Evolutionary conservation across 2,113 vertebrate genomes (phyloP).

Genomic region (Syngnathus scovelli): DNA sequence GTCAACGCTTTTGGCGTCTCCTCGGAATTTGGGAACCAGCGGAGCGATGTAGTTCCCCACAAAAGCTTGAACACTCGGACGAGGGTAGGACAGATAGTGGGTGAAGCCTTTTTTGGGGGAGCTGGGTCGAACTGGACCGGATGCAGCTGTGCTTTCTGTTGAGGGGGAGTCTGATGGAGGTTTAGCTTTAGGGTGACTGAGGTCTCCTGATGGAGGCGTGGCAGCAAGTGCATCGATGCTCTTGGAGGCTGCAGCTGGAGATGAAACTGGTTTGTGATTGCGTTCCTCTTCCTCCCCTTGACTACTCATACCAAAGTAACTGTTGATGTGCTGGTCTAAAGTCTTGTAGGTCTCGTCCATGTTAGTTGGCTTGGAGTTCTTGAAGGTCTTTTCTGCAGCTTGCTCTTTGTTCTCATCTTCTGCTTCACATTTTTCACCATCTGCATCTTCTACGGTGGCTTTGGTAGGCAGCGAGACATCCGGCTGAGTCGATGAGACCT

Average conservation of each 20-base stretch:
- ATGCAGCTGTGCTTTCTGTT: conserved; percentile 5
- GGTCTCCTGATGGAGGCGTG: conserved; percentile 14
- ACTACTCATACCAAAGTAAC: conserved; percentile 74
- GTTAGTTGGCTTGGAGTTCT: conserved; percentile 67
- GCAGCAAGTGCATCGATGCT: conserved; percentile 19
- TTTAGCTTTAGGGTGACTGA: not conserved
- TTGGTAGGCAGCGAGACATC: conserved; percentile 1
- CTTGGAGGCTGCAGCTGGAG: conserved; percentile 47
- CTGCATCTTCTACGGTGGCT: conserved; percentile 18
- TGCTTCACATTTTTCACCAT: conserved; percentile 3
- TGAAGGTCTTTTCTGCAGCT: conserved; percentile 38
- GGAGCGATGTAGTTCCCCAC: conserved; percentile 89
- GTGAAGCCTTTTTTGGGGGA: conserved; percentile 83
- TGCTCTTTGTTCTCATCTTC: conserved; percentile 2
- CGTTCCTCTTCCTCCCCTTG: conserved; percentile 57
- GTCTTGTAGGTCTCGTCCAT: conserved; percentile 87
- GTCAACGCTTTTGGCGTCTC: conserved; percentile 70
- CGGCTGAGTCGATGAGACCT: not conserved
- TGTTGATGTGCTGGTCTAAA: conserved; percentile 83
- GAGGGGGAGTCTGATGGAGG: conserved; percentile 13
- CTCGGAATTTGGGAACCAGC: conserved; percentile 83
- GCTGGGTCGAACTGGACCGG: conserved; percentile 32
- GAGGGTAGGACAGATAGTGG: conserved; percentile 83
- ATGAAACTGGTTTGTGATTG: conserved; percentile 31
- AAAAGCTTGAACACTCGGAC: conserved; percentile 88